Conservation (phyloP, 2,888 invertebrate genomes). For the Nephrocerus scutellatus region DNA sequence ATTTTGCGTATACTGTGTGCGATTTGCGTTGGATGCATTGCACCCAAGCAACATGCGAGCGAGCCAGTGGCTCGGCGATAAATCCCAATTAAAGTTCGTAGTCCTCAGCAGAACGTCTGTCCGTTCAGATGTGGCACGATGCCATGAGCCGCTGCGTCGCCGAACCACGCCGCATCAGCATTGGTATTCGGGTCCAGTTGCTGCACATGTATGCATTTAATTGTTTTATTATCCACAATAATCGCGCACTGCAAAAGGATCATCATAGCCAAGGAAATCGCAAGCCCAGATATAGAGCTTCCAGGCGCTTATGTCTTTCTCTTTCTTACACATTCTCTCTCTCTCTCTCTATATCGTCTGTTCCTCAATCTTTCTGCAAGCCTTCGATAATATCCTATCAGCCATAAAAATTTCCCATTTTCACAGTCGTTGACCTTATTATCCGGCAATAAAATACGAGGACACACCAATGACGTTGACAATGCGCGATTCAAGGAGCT, state of each 20-base stretch:
- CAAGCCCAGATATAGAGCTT: too few relatives aligned
- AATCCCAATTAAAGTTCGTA: conserved; percentile 13
- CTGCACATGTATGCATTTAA: conserved; percentile 13
- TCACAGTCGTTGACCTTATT: conserved; percentile 13
- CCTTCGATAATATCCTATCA: conserved; percentile 11
- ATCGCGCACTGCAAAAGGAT: too few relatives aligned
- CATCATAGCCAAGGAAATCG: too few relatives aligned
- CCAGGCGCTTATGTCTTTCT: background rate
- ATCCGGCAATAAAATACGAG: conserved; percentile 3
- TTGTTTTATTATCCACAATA: conserved; percentile 7
- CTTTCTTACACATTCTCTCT: background rate
- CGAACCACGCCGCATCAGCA: background rate
- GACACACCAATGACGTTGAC: background rate
- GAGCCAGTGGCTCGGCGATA: conserved; percentile 9
- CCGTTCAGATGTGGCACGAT: background rate
- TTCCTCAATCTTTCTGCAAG: background rate
- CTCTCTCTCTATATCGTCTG: background rate
- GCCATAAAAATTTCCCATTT: conserved; percentile 13
- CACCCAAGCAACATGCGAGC: too few relatives aligned
- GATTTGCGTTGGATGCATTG: too few relatives aligned
- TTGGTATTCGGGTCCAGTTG: conserved; percentile 12
- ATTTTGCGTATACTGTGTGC: conserved; percentile 8
- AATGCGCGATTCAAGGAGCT: too few relatives aligned
- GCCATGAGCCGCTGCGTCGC: background rate
- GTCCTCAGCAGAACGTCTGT: conserved; percentile 4